A percentile compares a stretch with the other conserved stretches of the same genome.
Conservation (phyloP, 1,140 invertebrate species). For the Conus betulinus region DNA sequence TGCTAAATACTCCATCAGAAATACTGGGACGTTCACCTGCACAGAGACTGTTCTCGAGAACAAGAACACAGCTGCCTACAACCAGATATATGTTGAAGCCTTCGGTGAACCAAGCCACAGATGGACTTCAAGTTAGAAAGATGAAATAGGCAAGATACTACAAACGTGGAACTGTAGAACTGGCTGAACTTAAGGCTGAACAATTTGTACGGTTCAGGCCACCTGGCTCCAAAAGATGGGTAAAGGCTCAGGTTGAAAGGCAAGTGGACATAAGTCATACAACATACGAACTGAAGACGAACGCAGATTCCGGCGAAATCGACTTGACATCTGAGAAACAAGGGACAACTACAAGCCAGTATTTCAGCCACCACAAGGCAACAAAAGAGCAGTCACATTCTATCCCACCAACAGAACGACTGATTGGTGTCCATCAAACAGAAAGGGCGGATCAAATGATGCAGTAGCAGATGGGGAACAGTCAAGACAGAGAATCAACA, state of each 20-base stretch:
- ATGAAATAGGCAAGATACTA: slow-evolving; percentile 77
- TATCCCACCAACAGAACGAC: neutral
- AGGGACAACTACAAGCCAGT: no score
- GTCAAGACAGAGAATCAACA: no score
- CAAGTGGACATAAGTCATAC: neutral
- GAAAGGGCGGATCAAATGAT: neutral
- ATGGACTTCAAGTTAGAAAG: slow-evolving; percentile 69
- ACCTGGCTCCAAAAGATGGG: neutral
- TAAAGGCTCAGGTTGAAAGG: neutral
- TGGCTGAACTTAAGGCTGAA: neutral
- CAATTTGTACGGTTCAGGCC: neutral
- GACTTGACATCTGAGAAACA: no score
- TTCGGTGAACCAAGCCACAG: slow-evolving; percentile 71
- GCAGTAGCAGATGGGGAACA: neutral
- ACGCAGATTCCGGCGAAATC: neutral
- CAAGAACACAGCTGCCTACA: neutral
- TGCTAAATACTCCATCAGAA: slow-evolving; percentile 4
- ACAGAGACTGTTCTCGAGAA: slow-evolving; percentile 9
- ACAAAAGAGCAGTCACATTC: neutral
- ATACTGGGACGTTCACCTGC: neutral
- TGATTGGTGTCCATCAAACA: neutral
- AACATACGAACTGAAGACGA: neutral
- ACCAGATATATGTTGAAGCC: neutral
- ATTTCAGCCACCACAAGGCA: no score
- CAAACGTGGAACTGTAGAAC: neutral